Evolutionary conservation across 2,797 vertebrate genomes (phyloP).

Genomic region (Enteromius argenteus): DNA sequence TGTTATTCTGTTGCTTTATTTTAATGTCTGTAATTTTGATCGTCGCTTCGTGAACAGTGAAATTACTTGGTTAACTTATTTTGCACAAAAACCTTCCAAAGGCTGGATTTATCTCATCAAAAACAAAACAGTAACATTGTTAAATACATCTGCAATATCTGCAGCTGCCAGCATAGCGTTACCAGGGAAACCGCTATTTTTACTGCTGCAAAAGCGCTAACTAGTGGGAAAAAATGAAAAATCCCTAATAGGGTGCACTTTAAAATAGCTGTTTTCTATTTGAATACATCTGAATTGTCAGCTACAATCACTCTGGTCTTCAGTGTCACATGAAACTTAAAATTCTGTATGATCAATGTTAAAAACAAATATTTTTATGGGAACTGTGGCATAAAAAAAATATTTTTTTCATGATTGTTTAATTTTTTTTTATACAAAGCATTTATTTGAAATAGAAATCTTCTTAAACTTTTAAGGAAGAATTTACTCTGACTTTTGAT

Average conservation of each 20-base stretch:
- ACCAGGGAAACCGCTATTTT: too few species aligned
- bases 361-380: neutral
- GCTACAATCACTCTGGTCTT: neutral
- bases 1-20: neutral
- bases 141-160: too few species aligned
- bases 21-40: neutral
- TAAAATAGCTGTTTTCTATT: neutral
- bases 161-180: too few species aligned
- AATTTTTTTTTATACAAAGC: neutral
- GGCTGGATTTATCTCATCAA: neutral
- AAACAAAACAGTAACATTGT: neutral
- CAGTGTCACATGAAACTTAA: neutral
- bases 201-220: too few species aligned
- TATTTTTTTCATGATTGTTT: neutral
- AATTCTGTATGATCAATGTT: neutral
- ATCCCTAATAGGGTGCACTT: neutral
- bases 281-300: neutral
- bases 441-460: neutral
- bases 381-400: neutral
- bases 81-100: neutral
- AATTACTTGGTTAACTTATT: neutral
- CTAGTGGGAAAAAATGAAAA: too few species aligned
- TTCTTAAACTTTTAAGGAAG: neutral
- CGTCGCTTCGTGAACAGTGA: neutral
- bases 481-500: neutral